Evolutionary conservation across 2,888 invertebrate species (phyloP).

Genomic region (Euspilapteryx auroguttella): DNA sequence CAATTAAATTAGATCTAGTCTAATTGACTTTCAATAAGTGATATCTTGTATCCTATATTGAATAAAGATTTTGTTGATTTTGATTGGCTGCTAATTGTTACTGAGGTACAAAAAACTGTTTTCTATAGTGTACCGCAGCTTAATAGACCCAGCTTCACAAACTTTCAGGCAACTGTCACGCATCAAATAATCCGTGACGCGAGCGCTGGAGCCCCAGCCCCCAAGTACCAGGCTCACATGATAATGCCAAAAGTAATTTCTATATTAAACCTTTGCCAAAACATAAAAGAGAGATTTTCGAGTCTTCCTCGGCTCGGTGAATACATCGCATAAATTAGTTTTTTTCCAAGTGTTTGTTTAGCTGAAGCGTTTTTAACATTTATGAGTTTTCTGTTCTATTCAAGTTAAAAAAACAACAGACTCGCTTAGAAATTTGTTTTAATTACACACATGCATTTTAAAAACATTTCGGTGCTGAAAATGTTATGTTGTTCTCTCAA

Average conservation of each 20-base stretch:
- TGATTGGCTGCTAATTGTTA: too few species aligned
- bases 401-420: too few species aligned
- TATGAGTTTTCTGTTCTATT: slow-evolving; percentile 33
- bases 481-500: slow-evolving; percentile 1
- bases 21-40: too few species aligned
- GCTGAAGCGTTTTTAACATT: slow-evolving; percentile 39
- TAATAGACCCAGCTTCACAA: too few species aligned
- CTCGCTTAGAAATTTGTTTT: too few species aligned
- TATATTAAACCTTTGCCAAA: slow-evolving; percentile 52
- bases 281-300: slow-evolving; percentile 47
- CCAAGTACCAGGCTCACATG: slow-evolving; percentile 36
- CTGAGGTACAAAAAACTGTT: too few species aligned
- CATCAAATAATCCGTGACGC: slow-evolving; percentile 36
- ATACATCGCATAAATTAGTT: slow-evolving; percentile 55
- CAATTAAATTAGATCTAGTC: too few species aligned
- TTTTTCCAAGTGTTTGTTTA: slow-evolving; percentile 49
- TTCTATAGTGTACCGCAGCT: too few species aligned
- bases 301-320: slow-evolving; percentile 30
- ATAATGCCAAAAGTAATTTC: slow-evolving; percentile 55
- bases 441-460: too few species aligned
- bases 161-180: slow-evolving; percentile 49
- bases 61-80: too few species aligned
- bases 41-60: too few species aligned
- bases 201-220: slow-evolving; percentile 16
- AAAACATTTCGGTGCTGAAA: neutral